Conservation (phyloP, 2,888 invertebrate species). For the Nebria salina region DNA sequence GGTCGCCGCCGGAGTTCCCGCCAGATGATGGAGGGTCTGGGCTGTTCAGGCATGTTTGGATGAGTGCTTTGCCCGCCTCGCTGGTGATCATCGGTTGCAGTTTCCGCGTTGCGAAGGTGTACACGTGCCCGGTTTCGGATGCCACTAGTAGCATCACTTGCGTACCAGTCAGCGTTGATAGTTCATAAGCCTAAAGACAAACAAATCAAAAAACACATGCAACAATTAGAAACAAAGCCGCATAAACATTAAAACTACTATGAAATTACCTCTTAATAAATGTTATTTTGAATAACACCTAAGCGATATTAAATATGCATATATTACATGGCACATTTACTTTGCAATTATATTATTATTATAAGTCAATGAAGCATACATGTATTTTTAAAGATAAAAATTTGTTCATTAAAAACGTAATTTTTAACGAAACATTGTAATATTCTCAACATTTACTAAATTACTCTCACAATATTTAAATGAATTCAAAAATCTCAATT, state of each 20-base stretch:
- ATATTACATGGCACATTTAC: background rate
- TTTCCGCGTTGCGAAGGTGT: slow-evolving; percentile 98
- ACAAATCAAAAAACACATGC: slow-evolving; percentile 41
- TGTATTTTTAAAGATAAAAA: too few species aligned
- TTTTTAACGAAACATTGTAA: too few species aligned
- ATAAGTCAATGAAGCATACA: too few species aligned
- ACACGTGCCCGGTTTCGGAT: slow-evolving; percentile 99
- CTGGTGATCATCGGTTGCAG: slow-evolving; percentile 99
- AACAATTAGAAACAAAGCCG: background rate
- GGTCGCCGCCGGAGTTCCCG: slow-evolving; percentile 77
- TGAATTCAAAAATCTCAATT: too few species aligned
- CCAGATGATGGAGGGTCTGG: slow-evolving; percentile 85
- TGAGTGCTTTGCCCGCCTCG: slow-evolving; percentile 95
- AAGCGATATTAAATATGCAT: background rate
- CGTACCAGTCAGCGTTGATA: slow-evolving; percentile 98
- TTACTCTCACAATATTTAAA: too few species aligned
- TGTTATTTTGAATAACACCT: background rate
- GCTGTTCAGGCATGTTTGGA: slow-evolving; percentile 98
- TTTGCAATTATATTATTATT: too few species aligned
- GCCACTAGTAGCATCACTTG: slow-evolving; percentile 99
- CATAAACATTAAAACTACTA: background rate
- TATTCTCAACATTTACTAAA: too few species aligned
- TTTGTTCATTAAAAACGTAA: too few species aligned
- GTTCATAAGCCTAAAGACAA: slow-evolving; percentile 90
- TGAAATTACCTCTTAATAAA: background rate